Percentiles rank a stretch among this genome's conserved stretches.
phyloP scores from a whole-genome alignment of 2,888 invertebrate species.

The Lucinisca nassula region DNA sequence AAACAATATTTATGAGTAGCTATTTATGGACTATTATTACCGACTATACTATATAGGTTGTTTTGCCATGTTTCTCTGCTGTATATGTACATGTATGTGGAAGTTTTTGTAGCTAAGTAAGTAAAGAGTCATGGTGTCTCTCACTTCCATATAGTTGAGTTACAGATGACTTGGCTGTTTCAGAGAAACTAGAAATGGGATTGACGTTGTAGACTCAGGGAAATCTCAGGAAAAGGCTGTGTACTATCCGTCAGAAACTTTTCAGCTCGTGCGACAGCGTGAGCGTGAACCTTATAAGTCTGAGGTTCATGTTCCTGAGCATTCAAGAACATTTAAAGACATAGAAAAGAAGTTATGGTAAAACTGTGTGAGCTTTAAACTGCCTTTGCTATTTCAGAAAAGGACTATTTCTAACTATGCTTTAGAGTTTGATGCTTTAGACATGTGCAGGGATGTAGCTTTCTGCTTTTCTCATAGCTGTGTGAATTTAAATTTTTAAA shows the following conservation, averaged over 20 bases:
- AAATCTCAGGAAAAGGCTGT: not conserved
- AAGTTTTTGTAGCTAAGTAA: too few relatives aligned
- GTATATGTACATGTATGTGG: too few relatives aligned
- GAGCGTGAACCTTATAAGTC: slow-evolving; percentile 56
- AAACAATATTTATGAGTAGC: too few relatives aligned
- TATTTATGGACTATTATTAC: too few relatives aligned
- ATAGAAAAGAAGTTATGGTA: slow-evolving; percentile 58
- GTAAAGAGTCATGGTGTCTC: too few relatives aligned
- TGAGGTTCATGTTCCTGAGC: slow-evolving; percentile 58
- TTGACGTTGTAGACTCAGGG: not conserved
- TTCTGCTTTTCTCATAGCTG: not conserved
- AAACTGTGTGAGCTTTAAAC: slow-evolving; percentile 15
- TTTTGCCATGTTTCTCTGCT: too few relatives aligned
- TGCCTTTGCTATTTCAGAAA: not conserved
- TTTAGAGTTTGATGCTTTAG: not conserved
- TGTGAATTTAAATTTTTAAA: not conserved
- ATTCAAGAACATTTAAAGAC: slow-evolving; percentile 59
- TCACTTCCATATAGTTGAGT: too few relatives aligned
- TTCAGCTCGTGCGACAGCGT: slow-evolving; percentile 79
- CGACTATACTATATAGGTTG: too few relatives aligned
- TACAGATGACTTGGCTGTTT: slow-evolving; percentile 8
- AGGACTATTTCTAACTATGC: not conserved
- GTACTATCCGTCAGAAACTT: slow-evolving; percentile 83
- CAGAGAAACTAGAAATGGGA: slow-evolving; percentile 29
- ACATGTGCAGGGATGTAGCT: not conserved